phyloP scores from a whole-genome alignment of 2,888 invertebrate species.

The Caenorhabditis plicata region DNA sequence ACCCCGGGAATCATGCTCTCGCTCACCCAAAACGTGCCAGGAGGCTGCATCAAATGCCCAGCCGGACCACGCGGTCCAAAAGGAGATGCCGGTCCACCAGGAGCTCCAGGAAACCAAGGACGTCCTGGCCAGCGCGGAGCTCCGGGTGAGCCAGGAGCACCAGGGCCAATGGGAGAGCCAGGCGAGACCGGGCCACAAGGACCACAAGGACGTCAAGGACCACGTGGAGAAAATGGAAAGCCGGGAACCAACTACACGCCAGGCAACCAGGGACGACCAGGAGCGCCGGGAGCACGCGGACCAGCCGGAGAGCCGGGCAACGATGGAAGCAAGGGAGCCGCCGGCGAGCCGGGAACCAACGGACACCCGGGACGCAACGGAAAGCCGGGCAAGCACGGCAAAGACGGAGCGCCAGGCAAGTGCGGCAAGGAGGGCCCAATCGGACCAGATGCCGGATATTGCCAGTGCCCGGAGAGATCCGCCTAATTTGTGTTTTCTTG shows the following conservation, averaged over 20 bases:
- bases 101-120: constrained; percentile 41
- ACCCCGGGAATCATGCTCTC: constrained; percentile 38
- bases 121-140: constrained; percentile 38
- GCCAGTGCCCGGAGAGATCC: constrained; percentile 26
- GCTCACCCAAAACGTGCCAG: constrained; percentile 36
- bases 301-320: constrained; percentile 35
- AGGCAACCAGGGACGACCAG: constrained; percentile 34
- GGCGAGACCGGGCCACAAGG: constrained; percentile 44
- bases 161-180: constrained; percentile 35
- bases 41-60: constrained; percentile 46
- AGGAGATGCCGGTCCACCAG: constrained; percentile 37
- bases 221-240: constrained; percentile 41
- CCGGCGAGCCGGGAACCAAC: constrained; percentile 31
- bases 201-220: constrained; percentile 43
- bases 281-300: constrained; percentile 35
- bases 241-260: constrained; percentile 30
- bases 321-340: constrained; percentile 31
- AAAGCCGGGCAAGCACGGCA: constrained; percentile 41
- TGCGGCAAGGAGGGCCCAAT: constrained; percentile 37
- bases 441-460: constrained; percentile 40
- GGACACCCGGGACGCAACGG: constrained; percentile 49
- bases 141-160: constrained; percentile 34
- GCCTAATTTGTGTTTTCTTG: constrained; percentile 11
- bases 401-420: constrained; percentile 40
- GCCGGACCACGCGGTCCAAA: constrained; percentile 35